phyloP scores from a whole-genome alignment of 2,113 vertebrate genomes.

The Thoracochromis brauschi region DNA sequence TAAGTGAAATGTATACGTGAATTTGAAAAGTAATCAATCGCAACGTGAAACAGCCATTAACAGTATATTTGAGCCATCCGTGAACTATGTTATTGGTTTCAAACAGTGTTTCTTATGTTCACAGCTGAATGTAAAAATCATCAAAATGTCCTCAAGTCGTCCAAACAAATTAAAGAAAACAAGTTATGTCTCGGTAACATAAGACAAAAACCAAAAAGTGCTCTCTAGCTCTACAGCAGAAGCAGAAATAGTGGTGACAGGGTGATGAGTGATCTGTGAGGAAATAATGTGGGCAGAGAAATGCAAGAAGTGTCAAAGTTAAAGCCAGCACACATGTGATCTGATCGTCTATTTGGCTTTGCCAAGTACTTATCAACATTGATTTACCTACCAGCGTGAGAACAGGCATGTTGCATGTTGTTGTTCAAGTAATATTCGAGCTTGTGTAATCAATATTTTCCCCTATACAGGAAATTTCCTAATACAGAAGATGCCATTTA shows the following conservation, averaged over 20 bases:
- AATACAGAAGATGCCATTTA: not conserved
- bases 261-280: not conserved
- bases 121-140: not conserved
- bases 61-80: not conserved
- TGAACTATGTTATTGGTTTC: not conserved
- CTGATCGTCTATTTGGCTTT: not conserved
- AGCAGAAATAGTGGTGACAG: slow-evolving; percentile 24
- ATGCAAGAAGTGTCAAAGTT: not conserved
- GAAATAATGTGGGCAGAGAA: not conserved
- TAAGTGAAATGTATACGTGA: not conserved
- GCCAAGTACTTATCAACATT: not conserved
- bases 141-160: not conserved
- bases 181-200: not conserved
- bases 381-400: not conserved
- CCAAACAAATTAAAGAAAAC: not conserved
- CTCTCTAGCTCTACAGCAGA: not conserved
- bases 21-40: not conserved
- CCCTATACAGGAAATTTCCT: not conserved
- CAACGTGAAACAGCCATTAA: not conserved
- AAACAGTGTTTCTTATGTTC: not conserved
- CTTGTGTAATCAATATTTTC: not conserved
- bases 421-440: not conserved
- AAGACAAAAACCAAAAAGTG: not conserved
- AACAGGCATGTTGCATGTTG: not conserved
- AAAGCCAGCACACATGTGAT: not conserved